Percentiles rank a stretch among this genome's conserved stretches.
phyloP scores from a whole-genome alignment of 2,888 invertebrate genomes.

The Melanostoma scalare region DNA sequence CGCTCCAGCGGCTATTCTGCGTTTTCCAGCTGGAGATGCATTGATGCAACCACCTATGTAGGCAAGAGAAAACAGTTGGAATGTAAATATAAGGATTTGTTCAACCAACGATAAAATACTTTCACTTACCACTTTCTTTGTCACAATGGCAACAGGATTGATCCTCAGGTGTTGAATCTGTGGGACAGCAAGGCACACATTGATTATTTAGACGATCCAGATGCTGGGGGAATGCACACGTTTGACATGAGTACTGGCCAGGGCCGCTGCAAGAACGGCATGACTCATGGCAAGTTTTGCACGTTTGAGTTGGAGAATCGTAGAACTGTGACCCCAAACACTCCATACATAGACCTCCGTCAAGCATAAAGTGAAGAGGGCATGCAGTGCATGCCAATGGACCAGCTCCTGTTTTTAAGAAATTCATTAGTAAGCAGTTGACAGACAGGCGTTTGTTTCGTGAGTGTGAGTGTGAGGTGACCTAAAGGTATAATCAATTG shows the following conservation, averaged over 20 bases:
- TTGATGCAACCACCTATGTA: slow-evolving; percentile 89
- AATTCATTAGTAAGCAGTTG: slow-evolving; percentile 38
- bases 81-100: background rate
- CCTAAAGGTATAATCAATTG: slow-evolving; percentile 33
- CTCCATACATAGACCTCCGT: slow-evolving; percentile 89
- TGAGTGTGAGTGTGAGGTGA: background rate
- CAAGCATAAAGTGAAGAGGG: slow-evolving; percentile 88
- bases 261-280: slow-evolving; percentile 88
- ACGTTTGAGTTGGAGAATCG: slow-evolving; percentile 86
- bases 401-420: slow-evolving; percentile 84
- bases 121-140: slow-evolving; percentile 85
- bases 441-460: background rate
- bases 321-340: slow-evolving; percentile 89
- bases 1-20: slow-evolving; percentile 86
- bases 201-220: slow-evolving; percentile 89
- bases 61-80: slow-evolving; percentile 15
- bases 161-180: slow-evolving; percentile 81
- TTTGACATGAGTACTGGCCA: slow-evolving; percentile 87
- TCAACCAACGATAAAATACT: slow-evolving; percentile 5
- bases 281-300: slow-evolving; percentile 86
- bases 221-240: slow-evolving; percentile 86
- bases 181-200: slow-evolving; percentile 89
- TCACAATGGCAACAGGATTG: slow-evolving; percentile 88
- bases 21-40: slow-evolving; percentile 88
- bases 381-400: slow-evolving; percentile 89